Base-by-base conservation (phyloP, 2,797 vertebrate genomes). In the Chromobotia macracanthus region DNA sequence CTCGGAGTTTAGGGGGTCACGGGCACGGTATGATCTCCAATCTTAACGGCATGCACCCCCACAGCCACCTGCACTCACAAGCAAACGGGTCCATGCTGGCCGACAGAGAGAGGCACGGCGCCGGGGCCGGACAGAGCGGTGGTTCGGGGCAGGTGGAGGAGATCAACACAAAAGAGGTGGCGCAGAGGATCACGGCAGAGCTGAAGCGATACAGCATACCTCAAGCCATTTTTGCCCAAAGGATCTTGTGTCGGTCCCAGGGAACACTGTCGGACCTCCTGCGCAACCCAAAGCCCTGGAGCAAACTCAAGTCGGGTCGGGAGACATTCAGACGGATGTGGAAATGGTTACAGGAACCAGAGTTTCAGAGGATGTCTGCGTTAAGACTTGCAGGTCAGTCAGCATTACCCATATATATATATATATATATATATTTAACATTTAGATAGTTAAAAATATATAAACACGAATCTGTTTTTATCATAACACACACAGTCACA, bases 311-410 rank as follows among this genome's bases (percentile, higher is more conserved):
- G 90, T 98, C 97, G 0, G 97, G 97, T 76, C 94, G 97, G 21
- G 97, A 99, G 93, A 99, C 97, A 79, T 99, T 99, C 92, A 92
- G 97, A 80, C 94, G 97, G 89, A 99, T 98, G 97, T 98, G 97
- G 97, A 98, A 98, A 90, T 99, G 97, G 97, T 94, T 99, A 79
- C 97, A 98, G 88, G 97, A 98, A 88, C 97, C 97, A 0, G 97
- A 99, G 89, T 98, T 99, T 86, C 97, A 99, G 88, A 91, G 97
- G 83, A 98, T 98, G 96, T 98, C 97, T 35, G 97, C 97, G 79
- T 94, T 98, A 65, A 92, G 97, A 68, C 92, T 98, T 76, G 97
- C 97, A 89, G 97, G 97, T 97, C 94, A 92, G 95, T 77, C 75
- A 66, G 60, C 73, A 67, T 74, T 71, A 31, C 12, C 5, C n/a